phyloP scores from a whole-genome alignment of 2,888 invertebrate genomes.

The Merodon equestris region DNA sequence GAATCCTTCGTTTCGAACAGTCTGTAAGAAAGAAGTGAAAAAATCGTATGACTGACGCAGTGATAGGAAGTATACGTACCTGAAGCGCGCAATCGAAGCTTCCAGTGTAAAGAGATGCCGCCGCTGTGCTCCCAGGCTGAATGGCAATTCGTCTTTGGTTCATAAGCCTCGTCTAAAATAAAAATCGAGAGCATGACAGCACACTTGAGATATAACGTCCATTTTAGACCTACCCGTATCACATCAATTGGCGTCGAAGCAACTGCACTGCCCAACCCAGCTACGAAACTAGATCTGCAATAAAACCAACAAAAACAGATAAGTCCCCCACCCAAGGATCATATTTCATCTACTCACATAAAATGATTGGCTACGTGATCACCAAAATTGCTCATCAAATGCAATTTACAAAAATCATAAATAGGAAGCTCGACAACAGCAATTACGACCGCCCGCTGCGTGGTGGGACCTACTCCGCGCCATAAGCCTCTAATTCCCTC shows the following conservation, averaged over 20 bases:
- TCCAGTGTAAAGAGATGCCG: slow-evolving; percentile 85
- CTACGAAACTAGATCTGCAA: slow-evolving; percentile 91
- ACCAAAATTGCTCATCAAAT: slow-evolving; percentile 84
- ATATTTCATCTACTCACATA: slow-evolving; percentile 80
- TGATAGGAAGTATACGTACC: slow-evolving; percentile 79
- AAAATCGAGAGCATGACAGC: slow-evolving; percentile 18
- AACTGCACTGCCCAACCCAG: slow-evolving; percentile 94
- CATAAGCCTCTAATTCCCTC: slow-evolving; percentile 94
- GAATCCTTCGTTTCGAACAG: slow-evolving; percentile 92
- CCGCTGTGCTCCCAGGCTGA: slow-evolving; percentile 75
- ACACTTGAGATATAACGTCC: slow-evolving; percentile 61
- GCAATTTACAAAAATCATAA: slow-evolving; percentile 93
- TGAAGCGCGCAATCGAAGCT: slow-evolving; percentile 90
- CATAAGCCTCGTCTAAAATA: slow-evolving; percentile 92
- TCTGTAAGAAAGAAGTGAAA: slow-evolving; percentile 80
- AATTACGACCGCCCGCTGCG: slow-evolving; percentile 95
- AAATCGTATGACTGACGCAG: background rate
- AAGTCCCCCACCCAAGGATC: background rate
- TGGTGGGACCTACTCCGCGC: slow-evolving; percentile 95
- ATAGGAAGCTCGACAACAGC: slow-evolving; percentile 96
- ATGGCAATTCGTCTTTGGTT: slow-evolving; percentile 87
- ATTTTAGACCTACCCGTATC: slow-evolving; percentile 91
- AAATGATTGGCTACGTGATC: slow-evolving; percentile 93
- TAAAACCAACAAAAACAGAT: background rate
- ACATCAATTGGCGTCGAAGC: slow-evolving; percentile 97